These are phyloP conservation scores for Camelus dromedarius DNA, from an alignment of 2,113 vertebrate genomes.

Conservation along the genomic window DNA sequence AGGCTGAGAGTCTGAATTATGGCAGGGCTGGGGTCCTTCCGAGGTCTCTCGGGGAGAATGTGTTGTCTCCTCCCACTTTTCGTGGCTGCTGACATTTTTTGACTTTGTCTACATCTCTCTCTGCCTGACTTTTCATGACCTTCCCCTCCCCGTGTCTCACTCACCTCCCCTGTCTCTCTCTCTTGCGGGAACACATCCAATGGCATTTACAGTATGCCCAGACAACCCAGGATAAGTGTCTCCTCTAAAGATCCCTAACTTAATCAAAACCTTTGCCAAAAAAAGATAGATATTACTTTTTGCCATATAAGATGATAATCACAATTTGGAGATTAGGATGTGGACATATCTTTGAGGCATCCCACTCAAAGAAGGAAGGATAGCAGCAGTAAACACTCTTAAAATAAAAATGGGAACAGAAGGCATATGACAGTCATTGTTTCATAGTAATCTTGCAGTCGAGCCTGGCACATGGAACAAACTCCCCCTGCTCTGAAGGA, in stretches of 20 bases:
- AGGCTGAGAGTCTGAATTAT: not conserved
- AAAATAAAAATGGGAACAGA: not conserved
- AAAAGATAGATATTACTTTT: not conserved
- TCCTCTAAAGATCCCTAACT: not conserved
- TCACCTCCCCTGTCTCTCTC: not conserved
- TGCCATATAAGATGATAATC: not conserved
- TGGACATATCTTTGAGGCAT: not conserved
- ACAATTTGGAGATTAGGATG: not conserved
- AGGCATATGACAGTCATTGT: not conserved
- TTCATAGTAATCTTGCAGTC: not conserved
- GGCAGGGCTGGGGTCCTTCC: not conserved
- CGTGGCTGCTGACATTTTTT: not conserved
- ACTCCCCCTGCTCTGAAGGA: not conserved
- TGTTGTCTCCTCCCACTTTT: not conserved
- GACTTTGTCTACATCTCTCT: not conserved
- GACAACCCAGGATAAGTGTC: not conserved
- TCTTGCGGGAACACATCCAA: not conserved
- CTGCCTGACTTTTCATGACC: not conserved
- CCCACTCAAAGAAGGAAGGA: rapidly evolving
- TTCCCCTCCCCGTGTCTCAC: not conserved
- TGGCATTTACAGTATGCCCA: not conserved
- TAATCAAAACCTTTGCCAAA: not conserved
- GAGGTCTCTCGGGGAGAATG: too few relatives aligned
- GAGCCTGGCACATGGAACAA: not conserved
- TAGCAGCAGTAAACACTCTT: not conserved